Evolutionary conservation across 2,888 invertebrate genomes (phyloP).

Genomic region (Anticlea derivata): DNA sequence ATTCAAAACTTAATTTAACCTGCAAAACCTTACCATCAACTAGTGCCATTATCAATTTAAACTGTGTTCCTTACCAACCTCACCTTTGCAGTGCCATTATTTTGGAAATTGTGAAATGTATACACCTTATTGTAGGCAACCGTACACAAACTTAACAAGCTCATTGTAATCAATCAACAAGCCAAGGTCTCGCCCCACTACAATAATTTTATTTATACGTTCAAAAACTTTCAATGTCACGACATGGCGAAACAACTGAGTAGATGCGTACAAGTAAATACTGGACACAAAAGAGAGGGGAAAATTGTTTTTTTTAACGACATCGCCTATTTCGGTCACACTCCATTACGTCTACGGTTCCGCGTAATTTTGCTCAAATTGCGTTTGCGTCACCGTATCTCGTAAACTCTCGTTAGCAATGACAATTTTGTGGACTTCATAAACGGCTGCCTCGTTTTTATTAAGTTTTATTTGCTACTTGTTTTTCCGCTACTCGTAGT

Average conservation of each 20-base stretch:
- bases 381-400: slow-evolving; percentile 63
- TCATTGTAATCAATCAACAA: slow-evolving; percentile 23
- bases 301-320: slow-evolving; percentile 39
- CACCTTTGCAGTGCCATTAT: too few species aligned
- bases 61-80: too few species aligned
- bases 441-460: slow-evolving; percentile 28
- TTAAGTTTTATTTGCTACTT: slow-evolving; percentile 13
- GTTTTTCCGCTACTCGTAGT: background rate
- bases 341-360: slow-evolving; percentile 66
- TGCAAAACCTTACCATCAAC: too few species aligned
- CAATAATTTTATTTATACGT: slow-evolving; percentile 5
- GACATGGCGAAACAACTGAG: slow-evolving; percentile 1
- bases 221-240: background rate
- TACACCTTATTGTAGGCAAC: too few species aligned
- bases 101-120: too few species aligned
- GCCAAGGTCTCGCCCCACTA: slow-evolving; percentile 40
- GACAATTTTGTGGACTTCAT: slow-evolving; percentile 31
- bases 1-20: too few species aligned
- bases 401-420: slow-evolving; percentile 53
- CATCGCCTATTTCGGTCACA: slow-evolving; percentile 52
- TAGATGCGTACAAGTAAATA: too few species aligned
- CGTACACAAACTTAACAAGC: too few species aligned
- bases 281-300: slow-evolving; percentile 39
- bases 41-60: too few species aligned
- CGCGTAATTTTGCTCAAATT: slow-evolving; percentile 72